phyloP scores from a whole-genome alignment of 2,888 invertebrate species.

The Athalia cordata region DNA sequence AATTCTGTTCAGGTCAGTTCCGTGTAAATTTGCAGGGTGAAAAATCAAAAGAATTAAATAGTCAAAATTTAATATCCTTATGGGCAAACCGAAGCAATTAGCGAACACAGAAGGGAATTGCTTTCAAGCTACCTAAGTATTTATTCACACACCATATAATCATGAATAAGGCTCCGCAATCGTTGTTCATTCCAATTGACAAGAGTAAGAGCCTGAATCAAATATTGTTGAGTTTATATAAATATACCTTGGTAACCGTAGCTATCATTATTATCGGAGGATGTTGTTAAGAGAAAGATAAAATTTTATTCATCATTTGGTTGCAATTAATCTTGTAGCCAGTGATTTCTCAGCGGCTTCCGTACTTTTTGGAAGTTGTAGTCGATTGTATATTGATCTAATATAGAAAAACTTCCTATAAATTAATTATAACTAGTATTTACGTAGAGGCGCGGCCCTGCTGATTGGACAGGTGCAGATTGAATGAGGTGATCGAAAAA shows the following conservation, averaged over 20 bases:
- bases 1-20: constrained; percentile 79
- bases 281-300: constrained; percentile 11
- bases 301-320: constrained; percentile 25
- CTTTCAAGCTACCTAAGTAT: constrained; percentile 7
- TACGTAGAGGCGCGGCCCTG: too few species aligned
- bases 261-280: constrained; percentile 24
- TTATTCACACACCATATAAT: not conserved
- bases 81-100: constrained; percentile 10
- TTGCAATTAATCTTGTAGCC: constrained; percentile 12
- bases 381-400: constrained; percentile 26
- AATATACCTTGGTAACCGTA: constrained; percentile 18
- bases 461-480: too few species aligned
- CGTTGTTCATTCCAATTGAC: constrained; percentile 12
- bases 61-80: constrained; percentile 16
- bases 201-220: constrained; percentile 30
- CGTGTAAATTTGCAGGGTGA: constrained; percentile 69
- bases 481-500: too few species aligned
- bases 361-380: constrained; percentile 38
- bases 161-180: constrained; percentile 13
- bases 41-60: constrained; percentile 42
- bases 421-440: constrained; percentile 11
- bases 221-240: constrained; percentile 39
- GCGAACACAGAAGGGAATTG: not conserved
- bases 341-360: constrained; percentile 34
- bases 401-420: constrained; percentile 19